Conservation (phyloP, 2,113 vertebrate species). For the Sisor rabdophorus region DNA sequence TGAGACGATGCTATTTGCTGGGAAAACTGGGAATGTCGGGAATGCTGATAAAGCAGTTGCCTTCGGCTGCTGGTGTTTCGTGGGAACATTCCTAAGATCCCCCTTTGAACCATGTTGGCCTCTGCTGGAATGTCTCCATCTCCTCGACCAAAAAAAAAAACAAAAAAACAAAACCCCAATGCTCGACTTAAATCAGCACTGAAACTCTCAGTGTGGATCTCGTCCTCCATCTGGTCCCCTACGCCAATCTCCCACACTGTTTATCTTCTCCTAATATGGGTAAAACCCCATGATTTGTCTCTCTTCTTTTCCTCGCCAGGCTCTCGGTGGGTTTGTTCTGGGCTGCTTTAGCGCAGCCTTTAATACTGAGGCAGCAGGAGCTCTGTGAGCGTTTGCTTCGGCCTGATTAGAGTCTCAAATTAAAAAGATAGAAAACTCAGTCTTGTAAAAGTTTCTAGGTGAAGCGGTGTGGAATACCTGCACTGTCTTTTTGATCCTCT, state of each 20-base stretch:
- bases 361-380: background rate
- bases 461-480: conserved; percentile 58
- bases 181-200: conserved; percentile 7
- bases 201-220: background rate
- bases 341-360: conserved; percentile 13
- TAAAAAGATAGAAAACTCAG: background rate
- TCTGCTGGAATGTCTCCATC: conserved; percentile 35
- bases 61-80: conserved; percentile 54
- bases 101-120: conserved; percentile 50
- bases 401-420: conserved; percentile 13
- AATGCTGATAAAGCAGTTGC: conserved; percentile 40
- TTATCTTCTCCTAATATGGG: conserved; percentile 68
- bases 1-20: background rate
- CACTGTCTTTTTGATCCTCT: conserved; percentile 75
- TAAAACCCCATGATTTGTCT: conserved; percentile 41
- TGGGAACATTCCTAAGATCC: conserved; percentile 67
- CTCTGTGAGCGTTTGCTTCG: conserved; percentile 26
- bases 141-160: conserved; percentile 6
- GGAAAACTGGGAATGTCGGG: conserved; percentile 20
- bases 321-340: conserved; percentile 34
- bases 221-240: conserved; percentile 10
- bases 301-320: background rate
- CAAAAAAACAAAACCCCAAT: conserved; percentile 2
- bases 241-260: conserved; percentile 17
- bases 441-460: background rate